phyloP scores from a whole-genome alignment of 2,113 vertebrate species.

The Thymallus thymallus region DNA sequence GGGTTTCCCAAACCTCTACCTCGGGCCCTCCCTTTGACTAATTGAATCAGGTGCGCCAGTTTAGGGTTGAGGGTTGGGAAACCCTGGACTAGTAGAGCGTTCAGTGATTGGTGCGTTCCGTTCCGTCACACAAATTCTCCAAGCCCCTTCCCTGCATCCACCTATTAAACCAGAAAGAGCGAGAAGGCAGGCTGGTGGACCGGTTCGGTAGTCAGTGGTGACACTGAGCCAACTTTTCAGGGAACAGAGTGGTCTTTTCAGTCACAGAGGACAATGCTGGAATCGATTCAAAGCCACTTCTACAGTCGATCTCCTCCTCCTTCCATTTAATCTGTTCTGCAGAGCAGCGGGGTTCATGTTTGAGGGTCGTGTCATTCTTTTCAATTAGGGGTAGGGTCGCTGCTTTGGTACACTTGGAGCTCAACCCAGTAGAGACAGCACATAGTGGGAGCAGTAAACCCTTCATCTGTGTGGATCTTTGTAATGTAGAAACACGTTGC shows the following conservation, averaged over 20 bases:
- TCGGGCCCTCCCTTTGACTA: no score
- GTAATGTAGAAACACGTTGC: background rate
- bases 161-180: no score
- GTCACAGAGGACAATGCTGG: slow-evolving; percentile 72
- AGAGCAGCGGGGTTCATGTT: slow-evolving; percentile 30
- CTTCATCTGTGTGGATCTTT: background rate
- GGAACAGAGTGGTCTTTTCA: slow-evolving; percentile 73
- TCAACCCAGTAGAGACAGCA: background rate
- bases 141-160: no score
- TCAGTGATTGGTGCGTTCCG: no score
- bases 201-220: no score
- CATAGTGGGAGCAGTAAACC: no score
- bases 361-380: background rate
- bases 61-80: no score
- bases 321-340: slow-evolving; percentile 14
- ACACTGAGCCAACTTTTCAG: slow-evolving; percentile 12
- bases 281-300: slow-evolving; percentile 68
- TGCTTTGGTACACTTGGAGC: background rate
- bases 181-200: no score
- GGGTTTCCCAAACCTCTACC: no score
- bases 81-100: no score
- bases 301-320: slow-evolving; percentile 21
- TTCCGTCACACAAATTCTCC: no score
- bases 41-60: no score
- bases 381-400: background rate